These are phyloP conservation scores for Metacarcinus magister DNA, from an alignment of 2,888 invertebrate genomes.

Conservation along the genomic window DNA sequence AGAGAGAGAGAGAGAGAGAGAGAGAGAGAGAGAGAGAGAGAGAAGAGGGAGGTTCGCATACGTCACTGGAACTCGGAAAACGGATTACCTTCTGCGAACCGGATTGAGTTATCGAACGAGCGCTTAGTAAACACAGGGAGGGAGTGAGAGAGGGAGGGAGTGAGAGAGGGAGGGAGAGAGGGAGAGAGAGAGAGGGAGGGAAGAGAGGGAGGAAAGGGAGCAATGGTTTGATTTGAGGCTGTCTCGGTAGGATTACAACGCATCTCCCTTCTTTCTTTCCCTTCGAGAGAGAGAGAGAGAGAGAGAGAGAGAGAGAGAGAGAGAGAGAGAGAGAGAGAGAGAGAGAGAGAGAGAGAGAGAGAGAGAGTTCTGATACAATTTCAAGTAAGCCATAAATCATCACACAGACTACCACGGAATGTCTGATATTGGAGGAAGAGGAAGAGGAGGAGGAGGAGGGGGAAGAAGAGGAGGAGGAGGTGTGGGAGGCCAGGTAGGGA, in stretches of 20 bases:
- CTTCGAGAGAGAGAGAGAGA: slow-evolving; percentile 47
- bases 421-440: slow-evolving; percentile 8
- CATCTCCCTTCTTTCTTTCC: neutral
- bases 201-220: neutral
- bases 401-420: slow-evolving; percentile 9
- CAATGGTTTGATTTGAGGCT: slow-evolving; percentile 10
- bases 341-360: slow-evolving; percentile 42
- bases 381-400: slow-evolving; percentile 26
- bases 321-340: slow-evolving; percentile 56
- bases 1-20: neutral
- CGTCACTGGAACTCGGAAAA: neutral
- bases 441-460: slow-evolving; percentile 9
- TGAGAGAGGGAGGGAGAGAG: neutral
- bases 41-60: neutral
- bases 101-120: slow-evolving; percentile 46
- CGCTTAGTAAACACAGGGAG: neutral
- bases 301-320: slow-evolving; percentile 57
- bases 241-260: neutral
- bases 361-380: neutral
- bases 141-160: neutral
- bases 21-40: slow-evolving; percentile 43
- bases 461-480: neutral
- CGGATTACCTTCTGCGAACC: slow-evolving; percentile 41
- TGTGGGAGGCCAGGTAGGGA: neutral
- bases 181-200: neutral